Percentiles rank a stretch among this genome's conserved stretches.
Evolutionary conservation across 2,888 invertebrate species (phyloP).

Genomic region (Tortrix viridana): DNA sequence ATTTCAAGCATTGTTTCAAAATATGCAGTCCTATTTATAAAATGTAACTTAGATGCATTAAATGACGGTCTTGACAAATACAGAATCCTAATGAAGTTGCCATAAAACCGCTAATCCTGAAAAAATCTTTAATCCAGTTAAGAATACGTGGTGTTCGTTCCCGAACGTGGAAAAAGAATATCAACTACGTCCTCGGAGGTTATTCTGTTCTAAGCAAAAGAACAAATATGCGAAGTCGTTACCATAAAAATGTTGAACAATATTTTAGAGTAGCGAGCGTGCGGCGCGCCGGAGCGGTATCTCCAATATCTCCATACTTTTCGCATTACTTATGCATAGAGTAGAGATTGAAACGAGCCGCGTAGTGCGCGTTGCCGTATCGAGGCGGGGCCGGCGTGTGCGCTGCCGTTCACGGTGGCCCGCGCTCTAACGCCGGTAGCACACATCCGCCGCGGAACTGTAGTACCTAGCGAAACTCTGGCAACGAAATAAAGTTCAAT

Average conservation of each 20-base stretch:
- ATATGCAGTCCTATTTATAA: not conserved
- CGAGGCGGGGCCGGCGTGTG: no score
- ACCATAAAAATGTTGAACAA: conserved; percentile 76
- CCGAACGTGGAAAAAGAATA: conserved; percentile 21
- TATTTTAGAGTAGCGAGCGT: conserved; percentile 72
- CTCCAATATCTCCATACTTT: conserved; percentile 81
- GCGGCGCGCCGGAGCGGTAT: conserved; percentile 69
- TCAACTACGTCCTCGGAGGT: conserved; percentile 39
- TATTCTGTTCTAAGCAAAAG: conserved; percentile 50
- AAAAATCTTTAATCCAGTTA: conserved; percentile 17
- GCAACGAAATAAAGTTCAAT: no score
- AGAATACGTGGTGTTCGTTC: conserved; percentile 14
- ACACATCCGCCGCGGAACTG: no score
- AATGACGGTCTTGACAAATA: conserved; percentile 4
- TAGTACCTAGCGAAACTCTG: no score
- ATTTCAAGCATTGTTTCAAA: not conserved
- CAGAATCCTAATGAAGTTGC: conserved; percentile 3
- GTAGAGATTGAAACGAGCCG: conserved; percentile 81
- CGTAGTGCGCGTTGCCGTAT: conserved; percentile 74
- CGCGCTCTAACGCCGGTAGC: no score
- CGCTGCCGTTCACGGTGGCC: no score
- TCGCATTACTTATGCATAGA: conserved; percentile 83
- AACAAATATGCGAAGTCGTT: conserved; percentile 74
- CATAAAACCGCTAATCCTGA: conserved; percentile 27
- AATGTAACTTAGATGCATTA: conserved; percentile 2